Base-by-base conservation (phyloP, 2,113 vertebrate genomes). In the Vulpes vulpes region DNA sequence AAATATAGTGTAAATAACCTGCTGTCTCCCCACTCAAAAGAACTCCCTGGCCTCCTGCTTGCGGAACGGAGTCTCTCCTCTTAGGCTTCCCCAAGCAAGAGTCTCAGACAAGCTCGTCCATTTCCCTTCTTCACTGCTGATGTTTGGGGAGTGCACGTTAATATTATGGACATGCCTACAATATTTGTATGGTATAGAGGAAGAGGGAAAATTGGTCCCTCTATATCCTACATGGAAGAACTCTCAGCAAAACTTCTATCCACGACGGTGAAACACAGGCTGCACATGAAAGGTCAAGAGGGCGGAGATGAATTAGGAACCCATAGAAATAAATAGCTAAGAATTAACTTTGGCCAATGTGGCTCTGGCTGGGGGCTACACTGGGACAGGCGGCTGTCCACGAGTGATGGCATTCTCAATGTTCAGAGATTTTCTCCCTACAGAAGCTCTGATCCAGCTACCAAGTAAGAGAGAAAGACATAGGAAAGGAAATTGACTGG, bases 1-100 rank as follows among this genome's bases (percentile, higher is more conserved):
- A 83, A 94, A 92, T 67, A 23, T 59, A 80, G 27, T 69, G 53
- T 59, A 73, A 96, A 93, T 74, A 89, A 55, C 57, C 91, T 62
- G 49, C 78, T 74, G 59, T n/a, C 35, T 82, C 35, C 64, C 74
- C 32, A 19, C 57, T 51, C 6, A 55, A n/a, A 32, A 38, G 27
- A 62, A 59, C 22, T 19, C 79, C 32, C 25, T 9, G 27, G 83
- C 38, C 20, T 73, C 65, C n/a, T 73, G 9, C 71, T 91, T n/a
- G 4, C 43, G 22, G 43, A 71, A 51, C 11, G 19, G 51, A 92
- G 19, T 25, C 32, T 80, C n/a, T 15, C 35, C 73, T 84, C 43
- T 43, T 17, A 16, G 14, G 74, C 64, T 74, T 71, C 55, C 60
- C 11, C 27, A 62, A 93, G 25, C 76, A 78, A 80, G 53, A 20